phyloP scores from a whole-genome alignment of 64 coral and sea anemone genomes.

The Stylophora pistillata region DNA sequence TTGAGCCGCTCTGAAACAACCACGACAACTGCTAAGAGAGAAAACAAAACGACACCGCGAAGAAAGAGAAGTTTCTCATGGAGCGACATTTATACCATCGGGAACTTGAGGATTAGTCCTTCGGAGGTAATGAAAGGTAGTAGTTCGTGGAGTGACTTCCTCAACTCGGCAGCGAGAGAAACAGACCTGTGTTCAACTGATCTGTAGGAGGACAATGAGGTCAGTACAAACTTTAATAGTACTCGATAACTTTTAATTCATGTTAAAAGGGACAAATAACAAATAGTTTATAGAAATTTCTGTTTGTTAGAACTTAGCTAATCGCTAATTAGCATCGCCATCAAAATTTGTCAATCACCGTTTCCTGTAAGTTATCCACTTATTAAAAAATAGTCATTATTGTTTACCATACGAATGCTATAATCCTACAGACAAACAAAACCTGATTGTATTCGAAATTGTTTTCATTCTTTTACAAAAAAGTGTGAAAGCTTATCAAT shows the following conservation, averaged over 20 bases:
- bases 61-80: conserved; percentile 30
- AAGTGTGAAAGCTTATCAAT: neutral
- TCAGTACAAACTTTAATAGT: neutral
- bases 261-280: neutral
- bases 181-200: conserved; percentile 35
- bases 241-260: neutral
- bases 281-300: neutral
- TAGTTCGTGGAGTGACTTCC: conserved; percentile 12
- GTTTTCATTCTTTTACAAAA: neutral
- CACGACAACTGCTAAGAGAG: neutral
- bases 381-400: neutral
- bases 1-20: neutral
- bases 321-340: neutral
- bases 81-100: neutral
- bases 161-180: conserved; percentile 3
- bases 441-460: neutral
- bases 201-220: neutral
- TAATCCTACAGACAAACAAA: neutral
- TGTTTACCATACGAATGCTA: neutral
- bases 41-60: neutral
- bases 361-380: neutral
- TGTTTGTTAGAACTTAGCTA: conserved; percentile 11
- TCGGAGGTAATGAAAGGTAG: neutral
- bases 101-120: neutral
- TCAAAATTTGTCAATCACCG: neutral